These are phyloP conservation scores for Apis laboriosa DNA, from an alignment of 1,140 invertebrate genomes.

Conservation along the genomic window DNA sequence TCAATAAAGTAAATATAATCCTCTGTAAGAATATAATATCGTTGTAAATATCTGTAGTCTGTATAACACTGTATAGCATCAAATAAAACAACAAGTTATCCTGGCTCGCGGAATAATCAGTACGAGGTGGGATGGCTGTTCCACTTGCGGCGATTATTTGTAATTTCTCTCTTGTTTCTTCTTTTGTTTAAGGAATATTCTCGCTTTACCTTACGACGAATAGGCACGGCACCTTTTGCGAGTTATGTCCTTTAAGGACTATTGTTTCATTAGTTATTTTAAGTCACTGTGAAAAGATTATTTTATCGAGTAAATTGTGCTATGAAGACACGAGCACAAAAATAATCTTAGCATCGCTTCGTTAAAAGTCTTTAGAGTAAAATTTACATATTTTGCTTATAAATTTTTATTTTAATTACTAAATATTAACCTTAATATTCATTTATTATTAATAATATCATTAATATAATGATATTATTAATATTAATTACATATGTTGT, in stretches of 20 bases:
- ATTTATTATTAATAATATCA: too few relatives aligned
- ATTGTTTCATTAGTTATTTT: slow-evolving; percentile 31
- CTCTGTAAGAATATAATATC: slow-evolving; percentile 82
- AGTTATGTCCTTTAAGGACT: slow-evolving; percentile 38
- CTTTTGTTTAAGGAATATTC: slow-evolving; percentile 46
- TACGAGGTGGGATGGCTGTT: slow-evolving; percentile 81
- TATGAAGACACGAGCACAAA: slow-evolving; percentile 5
- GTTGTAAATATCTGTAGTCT: slow-evolving; percentile 82
- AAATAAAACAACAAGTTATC: slow-evolving; percentile 81
- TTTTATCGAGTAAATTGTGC: not conserved
- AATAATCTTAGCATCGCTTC: not conserved
- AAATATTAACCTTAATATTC: too few relatives aligned
- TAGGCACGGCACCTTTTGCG: slow-evolving; percentile 71
- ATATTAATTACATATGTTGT: too few relatives aligned
- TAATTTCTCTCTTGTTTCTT: slow-evolving; percentile 58
- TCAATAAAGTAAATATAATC: slow-evolving; percentile 82
- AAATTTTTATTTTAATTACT: not conserved
- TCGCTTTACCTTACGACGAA: slow-evolving; percentile 61
- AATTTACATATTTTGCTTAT: not conserved
- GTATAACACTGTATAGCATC: slow-evolving; percentile 82
- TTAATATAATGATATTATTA: too few relatives aligned
- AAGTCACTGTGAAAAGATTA: slow-evolving; percentile 25
- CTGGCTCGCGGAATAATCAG: slow-evolving; percentile 79
- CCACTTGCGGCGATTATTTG: slow-evolving; percentile 77
- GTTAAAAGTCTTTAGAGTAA: not conserved